phyloP scores from a whole-genome alignment of 2,888 invertebrate species.

The Pachymerium ferrugineum region DNA sequence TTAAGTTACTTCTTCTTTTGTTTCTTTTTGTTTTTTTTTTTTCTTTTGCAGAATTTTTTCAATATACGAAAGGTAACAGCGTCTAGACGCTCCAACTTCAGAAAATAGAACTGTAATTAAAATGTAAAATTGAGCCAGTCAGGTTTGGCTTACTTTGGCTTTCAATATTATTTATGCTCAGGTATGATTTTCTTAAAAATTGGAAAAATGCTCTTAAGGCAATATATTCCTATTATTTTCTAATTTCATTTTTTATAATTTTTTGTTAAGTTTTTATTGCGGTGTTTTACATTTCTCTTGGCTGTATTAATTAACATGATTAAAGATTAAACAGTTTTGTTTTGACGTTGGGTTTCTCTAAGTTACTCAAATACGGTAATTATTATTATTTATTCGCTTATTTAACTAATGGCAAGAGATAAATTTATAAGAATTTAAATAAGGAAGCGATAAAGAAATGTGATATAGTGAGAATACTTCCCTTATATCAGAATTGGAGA shows the following conservation, averaged over 20 bases:
- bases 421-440: background rate
- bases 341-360: background rate
- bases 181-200: background rate
- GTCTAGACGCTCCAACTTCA: background rate
- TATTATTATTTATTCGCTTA: background rate
- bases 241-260: background rate
- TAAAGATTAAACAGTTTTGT: background rate
- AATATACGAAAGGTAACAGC: background rate
- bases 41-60: background rate
- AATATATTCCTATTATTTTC: background rate
- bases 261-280: background rate
- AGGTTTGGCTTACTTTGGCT: background rate
- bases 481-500: conserved; percentile 48
- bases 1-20: no score
- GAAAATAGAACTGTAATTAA: background rate
- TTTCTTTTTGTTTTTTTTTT: background rate
- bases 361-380: background rate
- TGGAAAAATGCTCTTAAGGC: background rate
- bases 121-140: background rate
- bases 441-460: background rate
- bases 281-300: background rate
- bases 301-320: background rate
- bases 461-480: conserved; percentile 15
- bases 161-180: background rate
- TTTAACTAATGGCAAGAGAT: background rate